Conservation (phyloP, 2,797 vertebrate genomes). For the Bradypodion ventrale region DNA sequence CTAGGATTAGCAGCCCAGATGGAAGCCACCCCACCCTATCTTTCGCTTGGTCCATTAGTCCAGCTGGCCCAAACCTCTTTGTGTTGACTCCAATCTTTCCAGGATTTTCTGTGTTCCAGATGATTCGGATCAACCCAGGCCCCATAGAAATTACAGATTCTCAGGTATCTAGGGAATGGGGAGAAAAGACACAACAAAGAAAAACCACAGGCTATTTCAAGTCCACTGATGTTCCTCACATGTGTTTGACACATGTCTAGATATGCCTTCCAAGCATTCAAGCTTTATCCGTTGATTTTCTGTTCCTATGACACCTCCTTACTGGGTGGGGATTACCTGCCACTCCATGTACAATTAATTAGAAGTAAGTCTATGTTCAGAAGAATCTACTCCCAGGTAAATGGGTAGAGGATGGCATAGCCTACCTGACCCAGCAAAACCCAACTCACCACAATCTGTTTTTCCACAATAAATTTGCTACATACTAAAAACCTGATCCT, state of each 20-base stretch:
- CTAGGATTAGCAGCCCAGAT: background rate
- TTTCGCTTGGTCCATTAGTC: background rate
- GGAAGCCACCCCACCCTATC: background rate
- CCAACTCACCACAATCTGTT: background rate
- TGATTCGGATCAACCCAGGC: no score
- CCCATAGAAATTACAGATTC: slow-evolving; percentile 11
- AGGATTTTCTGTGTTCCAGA: no score
- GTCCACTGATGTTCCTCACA: slow-evolving; percentile 40
- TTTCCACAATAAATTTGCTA: background rate
- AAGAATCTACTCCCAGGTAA: background rate
- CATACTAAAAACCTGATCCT: background rate
- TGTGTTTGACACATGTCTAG: slow-evolving; percentile 49
- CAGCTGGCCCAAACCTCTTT: background rate
- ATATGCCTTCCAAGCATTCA: slow-evolving; percentile 3
- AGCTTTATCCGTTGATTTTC: background rate
- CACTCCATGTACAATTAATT: background rate
- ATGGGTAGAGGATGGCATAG: no score
- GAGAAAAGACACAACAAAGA: slow-evolving; percentile 10
- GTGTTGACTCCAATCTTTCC: no score
- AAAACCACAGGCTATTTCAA: slow-evolving; percentile 33
- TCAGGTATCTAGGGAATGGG: background rate
- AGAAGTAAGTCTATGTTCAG: background rate
- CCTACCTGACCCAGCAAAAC: background rate
- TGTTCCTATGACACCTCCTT: background rate
- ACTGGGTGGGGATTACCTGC: background rate